phyloP scores from a whole-genome alignment of 2,888 invertebrate genomes.

The Torymus auratus region DNA sequence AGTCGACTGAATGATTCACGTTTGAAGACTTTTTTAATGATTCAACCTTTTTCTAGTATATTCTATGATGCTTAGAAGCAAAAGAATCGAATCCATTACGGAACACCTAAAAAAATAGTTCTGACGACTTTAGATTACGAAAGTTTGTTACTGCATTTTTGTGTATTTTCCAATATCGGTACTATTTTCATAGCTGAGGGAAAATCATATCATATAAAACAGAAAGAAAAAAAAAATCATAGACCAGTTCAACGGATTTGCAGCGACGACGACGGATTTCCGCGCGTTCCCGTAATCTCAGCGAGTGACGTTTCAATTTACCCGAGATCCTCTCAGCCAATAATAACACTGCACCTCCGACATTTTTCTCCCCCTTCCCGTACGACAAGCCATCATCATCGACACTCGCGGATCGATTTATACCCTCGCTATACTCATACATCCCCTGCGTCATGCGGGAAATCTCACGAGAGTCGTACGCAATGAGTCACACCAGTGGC shows the following conservation, averaged over 20 bases:
- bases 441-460: no score
- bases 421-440: not conserved
- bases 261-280: not conserved
- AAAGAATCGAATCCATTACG: no score
- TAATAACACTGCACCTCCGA: not conserved
- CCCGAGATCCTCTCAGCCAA: not conserved
- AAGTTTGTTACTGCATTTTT: no score
- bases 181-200: no score
- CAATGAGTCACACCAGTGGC: not conserved
- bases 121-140: no score
- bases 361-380: not conserved
- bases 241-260: not conserved
- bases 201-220: not conserved
- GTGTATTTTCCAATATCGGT: no score
- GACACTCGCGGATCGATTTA: not conserved
- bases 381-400: not conserved
- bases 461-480: no score
- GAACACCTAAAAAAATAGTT: no score
- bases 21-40: no score
- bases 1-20: no score
- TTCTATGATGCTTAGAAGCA: no score
- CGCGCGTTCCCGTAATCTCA: not conserved
- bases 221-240: not conserved
- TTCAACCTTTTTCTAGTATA: no score
- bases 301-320: slow-evolving; percentile 48